These are phyloP conservation scores for Conistra vaccinii DNA, from an alignment of 2,888 invertebrate genomes.

Conservation along the genomic window DNA sequence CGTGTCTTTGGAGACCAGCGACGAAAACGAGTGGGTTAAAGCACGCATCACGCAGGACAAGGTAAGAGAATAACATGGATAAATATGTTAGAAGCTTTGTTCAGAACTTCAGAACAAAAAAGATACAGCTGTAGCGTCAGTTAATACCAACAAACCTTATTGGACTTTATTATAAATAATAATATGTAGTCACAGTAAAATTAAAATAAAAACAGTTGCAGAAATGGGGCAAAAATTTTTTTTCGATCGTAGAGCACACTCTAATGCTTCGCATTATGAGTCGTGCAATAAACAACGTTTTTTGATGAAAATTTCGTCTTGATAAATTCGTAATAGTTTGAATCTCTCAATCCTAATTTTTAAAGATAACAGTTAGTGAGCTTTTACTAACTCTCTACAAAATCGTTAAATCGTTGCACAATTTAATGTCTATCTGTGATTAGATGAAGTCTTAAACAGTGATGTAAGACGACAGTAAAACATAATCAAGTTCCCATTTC, in stretches of 20 bases:
- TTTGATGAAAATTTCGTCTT: background rate
- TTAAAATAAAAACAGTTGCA: too few species aligned
- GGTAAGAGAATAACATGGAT: conserved; percentile 86
- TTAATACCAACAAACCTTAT: background rate
- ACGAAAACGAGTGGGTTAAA: conserved; percentile 97
- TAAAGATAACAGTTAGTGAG: background rate
- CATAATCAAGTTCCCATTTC: conserved; percentile 38
- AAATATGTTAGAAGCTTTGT: background rate
- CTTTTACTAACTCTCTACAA: conserved; percentile 7
- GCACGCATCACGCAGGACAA: conserved; percentile 94
- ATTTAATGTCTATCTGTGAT: conserved; percentile 31
- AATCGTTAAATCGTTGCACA: conserved; percentile 36
- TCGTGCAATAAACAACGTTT: background rate
- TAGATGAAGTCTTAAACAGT: conserved; percentile 25
- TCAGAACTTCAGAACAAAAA: background rate
- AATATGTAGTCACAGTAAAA: background rate
- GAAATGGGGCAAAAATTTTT: too few species aligned
- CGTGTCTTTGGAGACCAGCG: conserved; percentile 95
- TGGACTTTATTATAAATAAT: too few species aligned
- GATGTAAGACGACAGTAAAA: conserved; percentile 41
- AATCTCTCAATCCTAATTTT: background rate
- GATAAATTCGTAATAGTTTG: background rate
- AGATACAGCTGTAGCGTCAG: background rate
- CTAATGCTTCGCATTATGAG: too few species aligned
- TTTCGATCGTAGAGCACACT: too few species aligned